A percentile compares a stretch with the other conserved stretches of the same genome.
These are phyloP conservation scores for Micromussa lordhowensis DNA, from an alignment of 92 coral and sea anemone genomes.

Conservation along the genomic window DNA sequence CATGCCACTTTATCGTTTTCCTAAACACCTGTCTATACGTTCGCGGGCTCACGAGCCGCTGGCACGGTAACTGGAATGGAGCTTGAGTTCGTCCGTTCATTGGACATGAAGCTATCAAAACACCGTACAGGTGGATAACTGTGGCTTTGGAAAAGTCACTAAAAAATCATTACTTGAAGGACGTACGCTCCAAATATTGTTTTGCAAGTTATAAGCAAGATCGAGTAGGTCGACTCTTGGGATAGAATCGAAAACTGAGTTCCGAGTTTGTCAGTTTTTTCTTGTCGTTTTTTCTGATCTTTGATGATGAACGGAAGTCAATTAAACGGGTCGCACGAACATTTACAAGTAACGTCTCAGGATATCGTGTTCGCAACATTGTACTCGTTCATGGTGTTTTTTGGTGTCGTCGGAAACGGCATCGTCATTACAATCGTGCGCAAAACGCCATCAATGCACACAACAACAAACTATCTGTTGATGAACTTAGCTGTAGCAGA, in stretches of 20 bases:
- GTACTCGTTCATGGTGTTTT: conserved; percentile 48
- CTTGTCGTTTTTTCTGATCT: not conserved
- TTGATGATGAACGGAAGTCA: conserved; percentile 11
- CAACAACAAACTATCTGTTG: conserved; percentile 54
- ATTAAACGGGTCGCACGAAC: not conserved
- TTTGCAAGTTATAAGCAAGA: not conserved
- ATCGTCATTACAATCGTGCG: conserved; percentile 44
- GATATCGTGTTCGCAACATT: conserved; percentile 49
- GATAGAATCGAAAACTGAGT: too few relatives aligned
- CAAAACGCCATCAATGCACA: conserved; percentile 63
- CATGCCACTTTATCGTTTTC: not conserved
- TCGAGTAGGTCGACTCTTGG: not conserved
- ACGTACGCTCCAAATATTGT: not conserved
- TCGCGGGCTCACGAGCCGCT: not conserved
- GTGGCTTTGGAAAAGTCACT: too few relatives aligned
- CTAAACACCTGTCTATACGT: not conserved
- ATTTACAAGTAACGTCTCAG: not conserved
- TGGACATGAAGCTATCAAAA: not conserved
- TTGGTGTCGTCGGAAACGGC: conserved; percentile 53
- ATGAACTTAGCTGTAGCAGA: conserved; percentile 56
- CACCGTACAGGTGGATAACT: not conserved
- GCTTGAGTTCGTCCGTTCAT: not conserved
- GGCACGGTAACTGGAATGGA: not conserved
- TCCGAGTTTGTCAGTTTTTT: not conserved
- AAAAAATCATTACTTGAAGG: not conserved